These are phyloP conservation scores for Sitodiplosis mosellana DNA, from an alignment of 1,140 invertebrate species.

Conservation along the genomic window DNA sequence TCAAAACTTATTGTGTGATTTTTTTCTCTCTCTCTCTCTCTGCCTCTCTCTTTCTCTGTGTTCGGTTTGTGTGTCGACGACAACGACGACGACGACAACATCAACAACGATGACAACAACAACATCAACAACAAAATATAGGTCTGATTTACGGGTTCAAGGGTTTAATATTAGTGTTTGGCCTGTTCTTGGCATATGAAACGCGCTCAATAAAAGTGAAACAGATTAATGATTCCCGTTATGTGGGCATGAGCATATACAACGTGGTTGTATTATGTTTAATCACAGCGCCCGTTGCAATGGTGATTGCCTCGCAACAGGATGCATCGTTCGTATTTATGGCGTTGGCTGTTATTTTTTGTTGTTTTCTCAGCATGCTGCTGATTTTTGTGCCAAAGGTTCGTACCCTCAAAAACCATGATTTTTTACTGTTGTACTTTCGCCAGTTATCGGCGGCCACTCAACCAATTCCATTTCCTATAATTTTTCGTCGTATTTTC, in stretches of 20 bases:
- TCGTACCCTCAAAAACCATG: constrained; percentile 16
- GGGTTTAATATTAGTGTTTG: constrained; percentile 88
- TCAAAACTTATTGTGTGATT: too few species aligned
- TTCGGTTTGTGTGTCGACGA: too few species aligned
- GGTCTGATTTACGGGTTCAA: constrained; percentile 93
- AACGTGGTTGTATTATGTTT: constrained; percentile 96
- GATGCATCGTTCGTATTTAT: constrained; percentile 96
- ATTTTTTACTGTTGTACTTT: too few species aligned
- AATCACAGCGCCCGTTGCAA: constrained; percentile 90
- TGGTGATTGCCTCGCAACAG: constrained; percentile 92
- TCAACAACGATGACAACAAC: too few species aligned
- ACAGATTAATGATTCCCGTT: constrained; percentile 87
- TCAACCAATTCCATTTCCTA: too few species aligned
- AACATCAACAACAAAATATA: too few species aligned
- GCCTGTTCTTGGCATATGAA: constrained; percentile 93
- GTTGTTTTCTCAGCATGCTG: constrained; percentile 92
- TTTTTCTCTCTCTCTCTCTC: too few species aligned
- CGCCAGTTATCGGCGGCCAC: too few species aligned
- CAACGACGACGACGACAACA: too few species aligned
- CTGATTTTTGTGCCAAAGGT: constrained; percentile 94
- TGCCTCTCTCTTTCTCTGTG: too few species aligned
- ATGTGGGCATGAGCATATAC: constrained; percentile 98
- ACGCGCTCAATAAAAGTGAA: constrained; percentile 90
- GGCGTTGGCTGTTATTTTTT: constrained; percentile 85
- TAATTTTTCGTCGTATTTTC: too few species aligned